Conservation (phyloP, 2,113 vertebrate genomes). For the Theristicus caerulescens region DNA sequence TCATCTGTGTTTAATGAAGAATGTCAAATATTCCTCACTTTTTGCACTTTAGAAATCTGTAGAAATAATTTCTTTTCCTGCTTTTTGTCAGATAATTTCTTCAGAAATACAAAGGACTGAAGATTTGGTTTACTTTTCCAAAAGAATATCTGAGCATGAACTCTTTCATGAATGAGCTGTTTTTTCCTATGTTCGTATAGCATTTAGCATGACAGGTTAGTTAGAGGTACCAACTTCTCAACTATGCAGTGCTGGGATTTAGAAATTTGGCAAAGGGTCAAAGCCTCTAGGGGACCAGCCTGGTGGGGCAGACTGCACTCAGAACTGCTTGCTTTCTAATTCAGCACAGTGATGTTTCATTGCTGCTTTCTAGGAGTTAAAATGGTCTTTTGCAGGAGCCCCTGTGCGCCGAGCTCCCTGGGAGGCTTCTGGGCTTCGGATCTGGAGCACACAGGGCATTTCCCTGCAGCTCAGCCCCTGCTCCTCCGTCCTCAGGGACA, state of each 20-base stretch:
- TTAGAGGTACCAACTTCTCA: neutral
- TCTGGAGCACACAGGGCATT: neutral
- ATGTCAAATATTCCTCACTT: neutral
- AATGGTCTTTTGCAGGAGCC: neutral
- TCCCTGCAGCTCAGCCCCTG: neutral
- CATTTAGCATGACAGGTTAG: neutral
- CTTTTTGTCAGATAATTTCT: neutral
- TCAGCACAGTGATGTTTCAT: neutral
- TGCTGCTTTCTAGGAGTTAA: neutral
- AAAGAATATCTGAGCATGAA: neutral
- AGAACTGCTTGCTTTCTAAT: neutral
- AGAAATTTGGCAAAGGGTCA: neutral
- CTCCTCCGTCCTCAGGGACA: neutral
- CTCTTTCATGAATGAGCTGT: neutral
- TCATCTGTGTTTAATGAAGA: neutral
- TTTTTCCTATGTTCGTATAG: neutral
- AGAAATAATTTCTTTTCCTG: neutral
- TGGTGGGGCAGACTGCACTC: neutral
- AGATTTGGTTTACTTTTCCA: neutral
- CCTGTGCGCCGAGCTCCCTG: neutral
- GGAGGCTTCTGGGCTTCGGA: neutral
- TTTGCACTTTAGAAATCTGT: neutral
- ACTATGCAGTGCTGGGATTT: neutral
- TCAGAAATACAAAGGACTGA: neutral
- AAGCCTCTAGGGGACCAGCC: neutral